Percentiles rank a stretch among this genome's conserved stretches.
Conservation (phyloP, 2,113 vertebrate species). For the Athene cunicularia region DNA sequence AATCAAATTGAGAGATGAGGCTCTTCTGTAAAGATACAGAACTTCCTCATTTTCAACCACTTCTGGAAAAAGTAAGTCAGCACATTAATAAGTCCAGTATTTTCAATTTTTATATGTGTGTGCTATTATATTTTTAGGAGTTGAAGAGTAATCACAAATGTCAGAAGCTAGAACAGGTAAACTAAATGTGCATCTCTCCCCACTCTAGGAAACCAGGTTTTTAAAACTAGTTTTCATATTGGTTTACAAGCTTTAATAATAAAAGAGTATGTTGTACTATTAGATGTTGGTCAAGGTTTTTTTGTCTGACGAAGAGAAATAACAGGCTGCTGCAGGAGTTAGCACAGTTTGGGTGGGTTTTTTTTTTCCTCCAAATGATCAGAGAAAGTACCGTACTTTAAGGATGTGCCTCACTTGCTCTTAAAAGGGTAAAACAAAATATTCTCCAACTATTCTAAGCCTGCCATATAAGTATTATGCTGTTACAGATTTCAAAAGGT, state of each 20-base stretch:
- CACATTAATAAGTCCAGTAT: background rate
- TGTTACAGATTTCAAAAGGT: constrained; percentile 86
- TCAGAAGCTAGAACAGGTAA: background rate
- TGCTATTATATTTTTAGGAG: background rate
- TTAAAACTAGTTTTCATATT: background rate
- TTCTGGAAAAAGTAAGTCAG: background rate
- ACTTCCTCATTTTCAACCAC: background rate
- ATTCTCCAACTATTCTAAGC: constrained; percentile 60
- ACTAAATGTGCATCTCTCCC: background rate
- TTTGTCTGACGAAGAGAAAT: constrained; percentile 25
- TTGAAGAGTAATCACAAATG: background rate
- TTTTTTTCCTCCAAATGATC: constrained; percentile 63
- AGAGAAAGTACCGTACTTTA: constrained; percentile 56
- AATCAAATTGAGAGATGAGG: fast-evolving
- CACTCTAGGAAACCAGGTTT: background rate
- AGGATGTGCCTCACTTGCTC: constrained; percentile 48
- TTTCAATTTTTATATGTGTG: background rate
- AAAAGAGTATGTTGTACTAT: background rate
- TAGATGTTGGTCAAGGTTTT: constrained; percentile 29
- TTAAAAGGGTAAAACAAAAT: constrained; percentile 66
- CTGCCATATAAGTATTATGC: constrained; percentile 79
- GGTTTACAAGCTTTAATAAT: constrained; percentile 26
- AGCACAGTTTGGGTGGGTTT: constrained; percentile 15
- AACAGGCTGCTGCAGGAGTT: constrained; percentile 31
- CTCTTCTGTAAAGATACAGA: background rate